phyloP scores from a whole-genome alignment of 2,797 vertebrate species.

The Margarornis squamiger region DNA sequence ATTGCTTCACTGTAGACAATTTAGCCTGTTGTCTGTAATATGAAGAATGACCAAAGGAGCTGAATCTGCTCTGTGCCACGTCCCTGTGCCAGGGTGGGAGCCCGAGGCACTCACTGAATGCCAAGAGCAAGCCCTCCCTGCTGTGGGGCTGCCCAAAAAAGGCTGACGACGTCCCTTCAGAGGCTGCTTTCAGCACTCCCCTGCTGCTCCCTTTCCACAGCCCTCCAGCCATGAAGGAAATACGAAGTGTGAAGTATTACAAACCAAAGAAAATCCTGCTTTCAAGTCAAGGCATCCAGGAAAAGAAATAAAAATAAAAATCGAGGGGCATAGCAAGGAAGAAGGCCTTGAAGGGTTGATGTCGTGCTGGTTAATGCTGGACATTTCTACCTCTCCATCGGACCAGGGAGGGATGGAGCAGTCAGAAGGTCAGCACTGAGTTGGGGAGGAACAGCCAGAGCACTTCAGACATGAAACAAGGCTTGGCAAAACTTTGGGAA shows the following conservation, averaged over 20 bases:
- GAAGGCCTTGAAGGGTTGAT: background rate
- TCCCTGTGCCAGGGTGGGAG: background rate
- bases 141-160: background rate
- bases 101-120: fast-evolving
- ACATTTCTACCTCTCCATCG: background rate
- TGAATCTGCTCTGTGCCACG: background rate
- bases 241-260: background rate
- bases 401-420: background rate
- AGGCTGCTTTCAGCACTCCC: background rate
- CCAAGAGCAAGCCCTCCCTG: background rate
- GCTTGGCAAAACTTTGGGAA: slow-evolving; percentile 32
- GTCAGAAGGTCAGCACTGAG: background rate
- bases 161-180: background rate
- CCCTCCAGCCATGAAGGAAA: background rate
- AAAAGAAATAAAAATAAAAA: slow-evolving; percentile 1
- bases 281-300: background rate
- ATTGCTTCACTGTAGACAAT: slow-evolving; percentile 33
- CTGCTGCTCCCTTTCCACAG: background rate
- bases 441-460: background rate
- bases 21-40: slow-evolving; percentile 23
- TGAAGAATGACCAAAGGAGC: background rate
- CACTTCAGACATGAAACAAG: background rate
- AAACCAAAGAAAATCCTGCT: slow-evolving; percentile 2
- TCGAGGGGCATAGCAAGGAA: background rate
- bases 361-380: background rate